Evolutionary conservation across 2,888 invertebrate species (phyloP), one percentile per base, ranked within the genome.

Genomic region (Lasioglossum oenotherae): DNA sequence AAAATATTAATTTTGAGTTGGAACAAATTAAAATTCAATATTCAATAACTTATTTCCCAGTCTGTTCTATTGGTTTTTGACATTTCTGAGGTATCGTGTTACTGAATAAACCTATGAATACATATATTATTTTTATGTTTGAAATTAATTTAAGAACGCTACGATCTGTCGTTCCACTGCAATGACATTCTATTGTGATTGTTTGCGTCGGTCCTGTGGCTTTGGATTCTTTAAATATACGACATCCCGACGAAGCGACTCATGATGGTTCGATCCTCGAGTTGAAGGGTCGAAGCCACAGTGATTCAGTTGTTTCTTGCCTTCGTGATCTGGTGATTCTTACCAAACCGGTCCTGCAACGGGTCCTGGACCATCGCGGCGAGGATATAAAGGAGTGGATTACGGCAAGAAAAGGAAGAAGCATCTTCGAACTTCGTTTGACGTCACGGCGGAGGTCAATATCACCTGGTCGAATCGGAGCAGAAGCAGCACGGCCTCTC

Each of bases 271-370:
- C 71, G 85, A 85, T 85, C 71, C 74, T 74, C 53, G 84, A 86
- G 89, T 86, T 88, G 90, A 92, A 92, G 91, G 86, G 91, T 92
- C 90, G 82, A 81, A 89, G 86, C 86, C 89, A 92, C 83, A 83
- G 92, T 91, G 91, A 91, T 89, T 91, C 92, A 91, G 92, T 91
- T 91, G 89, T 92, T 92, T 89, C 89, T 91, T 91, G 81, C 87
- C 86, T 83, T 64, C 77, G 82, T 90, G 88, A 90, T 91, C 89
- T 84, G 90, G 84, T 85, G 90, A 91, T 86, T 87, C 91, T 89
- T 91, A 90, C 91, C 87, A 91, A 91, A 91, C 90, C 90, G 90
- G 90, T 91, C 91, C 78, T 87, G 81, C 88, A 87, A 90, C 86
- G 88, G 91, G 89, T 84, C 82, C 85, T 82, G 90, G 83, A 76